Percentiles rank a stretch among this genome's conserved stretches.
These are phyloP conservation scores for Myotis vivesi DNA, from an alignment of 2,797 vertebrate genomes.

Conservation along the genomic window DNA sequence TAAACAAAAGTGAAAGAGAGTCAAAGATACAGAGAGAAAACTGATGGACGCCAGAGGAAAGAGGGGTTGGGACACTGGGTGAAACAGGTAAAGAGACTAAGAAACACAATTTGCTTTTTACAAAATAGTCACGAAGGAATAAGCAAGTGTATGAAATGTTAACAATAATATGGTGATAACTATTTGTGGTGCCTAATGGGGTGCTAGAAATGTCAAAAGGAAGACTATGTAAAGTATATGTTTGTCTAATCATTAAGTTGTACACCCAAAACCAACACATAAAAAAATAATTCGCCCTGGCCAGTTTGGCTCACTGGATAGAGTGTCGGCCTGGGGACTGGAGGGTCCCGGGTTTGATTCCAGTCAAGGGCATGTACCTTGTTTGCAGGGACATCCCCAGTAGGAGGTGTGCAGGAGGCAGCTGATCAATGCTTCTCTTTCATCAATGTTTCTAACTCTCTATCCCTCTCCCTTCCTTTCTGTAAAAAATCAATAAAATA, in stretches of 20 bases:
- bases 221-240: neutral
- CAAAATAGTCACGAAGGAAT: neutral
- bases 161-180: neutral
- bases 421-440: too few species aligned
- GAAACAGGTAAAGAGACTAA: neutral
- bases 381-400: too few species aligned
- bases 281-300: constrained; percentile 29
- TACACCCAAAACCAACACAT: neutral
- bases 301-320: too few species aligned
- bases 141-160: neutral
- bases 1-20: neutral
- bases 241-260: neutral
- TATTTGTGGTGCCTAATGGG: neutral
- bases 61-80: neutral
- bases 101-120: neutral
- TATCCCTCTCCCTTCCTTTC: too few species aligned
- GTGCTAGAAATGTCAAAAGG: neutral
- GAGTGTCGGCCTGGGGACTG: too few species aligned
- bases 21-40: neutral
- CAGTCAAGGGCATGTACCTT: too few species aligned
- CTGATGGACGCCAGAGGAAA: too few species aligned
- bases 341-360: too few species aligned
- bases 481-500: too few species aligned
- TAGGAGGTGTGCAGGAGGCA: too few species aligned
- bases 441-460: too few species aligned